These are phyloP conservation scores for Anseranas semipalmata DNA, from an alignment of 2,113 vertebrate species.

Conservation along the genomic window DNA sequence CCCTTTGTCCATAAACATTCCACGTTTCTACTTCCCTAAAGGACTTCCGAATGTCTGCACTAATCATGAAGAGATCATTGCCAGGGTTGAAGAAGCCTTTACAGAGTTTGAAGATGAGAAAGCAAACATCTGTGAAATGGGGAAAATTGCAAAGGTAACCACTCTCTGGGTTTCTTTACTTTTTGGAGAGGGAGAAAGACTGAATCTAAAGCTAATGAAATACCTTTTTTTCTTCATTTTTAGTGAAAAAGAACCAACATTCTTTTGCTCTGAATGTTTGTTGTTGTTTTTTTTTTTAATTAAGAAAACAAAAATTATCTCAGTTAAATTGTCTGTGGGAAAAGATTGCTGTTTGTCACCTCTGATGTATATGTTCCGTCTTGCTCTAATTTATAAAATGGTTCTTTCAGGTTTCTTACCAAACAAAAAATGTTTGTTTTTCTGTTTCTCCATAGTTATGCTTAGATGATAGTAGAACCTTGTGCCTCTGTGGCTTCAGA, in stretches of 20 bases:
- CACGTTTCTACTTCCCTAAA: slow-evolving; percentile 97
- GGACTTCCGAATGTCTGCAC: slow-evolving; percentile 86
- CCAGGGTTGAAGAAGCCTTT: slow-evolving; percentile 87
- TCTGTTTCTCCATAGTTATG: not conserved
- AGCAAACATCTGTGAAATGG: slow-evolving; percentile 93
- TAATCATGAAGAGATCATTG: slow-evolving; percentile 87
- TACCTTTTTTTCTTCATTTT: not conserved
- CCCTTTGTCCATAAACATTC: slow-evolving; percentile 94
- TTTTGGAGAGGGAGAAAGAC: not conserved
- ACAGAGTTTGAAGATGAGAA: slow-evolving; percentile 91
- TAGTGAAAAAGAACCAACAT: not conserved
- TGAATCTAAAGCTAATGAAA: not conserved
- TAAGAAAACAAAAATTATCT: not conserved
- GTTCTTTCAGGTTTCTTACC: not conserved
- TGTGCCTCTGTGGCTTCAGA: not conserved
- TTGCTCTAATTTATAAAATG: not conserved
- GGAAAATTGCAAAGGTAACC: slow-evolving; percentile 94
- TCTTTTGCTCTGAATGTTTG: not conserved
- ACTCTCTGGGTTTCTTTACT: not conserved
- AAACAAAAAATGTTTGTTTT: not conserved
- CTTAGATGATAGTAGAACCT: not conserved
- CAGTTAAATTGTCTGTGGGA: not conserved
- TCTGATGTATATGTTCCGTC: not conserved
- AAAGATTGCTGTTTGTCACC: not conserved
- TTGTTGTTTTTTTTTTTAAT: not conserved